These are phyloP conservation scores for Pandemis corylana DNA, from an alignment of 2,888 invertebrate species.

Conservation along the genomic window DNA sequence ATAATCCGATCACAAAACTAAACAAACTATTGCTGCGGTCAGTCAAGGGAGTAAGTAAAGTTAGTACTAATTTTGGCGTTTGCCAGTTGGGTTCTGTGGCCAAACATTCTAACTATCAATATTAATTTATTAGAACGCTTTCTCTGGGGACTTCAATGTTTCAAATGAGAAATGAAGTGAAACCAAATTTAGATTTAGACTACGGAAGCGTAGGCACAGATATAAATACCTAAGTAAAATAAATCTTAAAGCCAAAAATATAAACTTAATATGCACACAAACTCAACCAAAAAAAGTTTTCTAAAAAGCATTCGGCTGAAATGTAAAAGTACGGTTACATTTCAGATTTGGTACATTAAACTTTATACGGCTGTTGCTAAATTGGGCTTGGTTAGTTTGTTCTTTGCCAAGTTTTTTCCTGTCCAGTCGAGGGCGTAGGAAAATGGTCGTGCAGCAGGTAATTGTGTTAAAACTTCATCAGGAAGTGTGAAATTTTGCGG, in stretches of 20 bases:
- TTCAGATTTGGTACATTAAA: conserved; percentile 82
- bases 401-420: conserved; percentile 82
- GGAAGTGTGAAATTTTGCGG: conserved; percentile 80
- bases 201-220: not conserved
- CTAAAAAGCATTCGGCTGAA: conserved; percentile 61
- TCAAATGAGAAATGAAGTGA: conserved; percentile 15
- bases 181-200: conserved; percentile 14
- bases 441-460: conserved; percentile 78
- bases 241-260: not conserved
- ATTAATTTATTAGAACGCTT: conserved; percentile 60
- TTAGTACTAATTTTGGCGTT: conserved; percentile 71
- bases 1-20: conserved; percentile 20
- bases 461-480: conserved; percentile 84
- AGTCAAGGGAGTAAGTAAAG: conserved; percentile 63
- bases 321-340: conserved; percentile 71
- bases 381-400: conserved; percentile 82
- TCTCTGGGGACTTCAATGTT: conserved; percentile 42
- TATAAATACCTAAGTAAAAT: not conserved
- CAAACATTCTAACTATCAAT: conserved; percentile 64
- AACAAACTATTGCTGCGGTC: conserved; percentile 24
- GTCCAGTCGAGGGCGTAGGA: conserved; percentile 73
- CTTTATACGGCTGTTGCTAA: conserved; percentile 81
- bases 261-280: conserved; percentile 17
- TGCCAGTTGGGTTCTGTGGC: conserved; percentile 57
- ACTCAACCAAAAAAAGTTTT: conserved; percentile 25